Evolutionary conservation across 2,888 invertebrate species (phyloP).

Genomic region (Meta bourneti): DNA sequence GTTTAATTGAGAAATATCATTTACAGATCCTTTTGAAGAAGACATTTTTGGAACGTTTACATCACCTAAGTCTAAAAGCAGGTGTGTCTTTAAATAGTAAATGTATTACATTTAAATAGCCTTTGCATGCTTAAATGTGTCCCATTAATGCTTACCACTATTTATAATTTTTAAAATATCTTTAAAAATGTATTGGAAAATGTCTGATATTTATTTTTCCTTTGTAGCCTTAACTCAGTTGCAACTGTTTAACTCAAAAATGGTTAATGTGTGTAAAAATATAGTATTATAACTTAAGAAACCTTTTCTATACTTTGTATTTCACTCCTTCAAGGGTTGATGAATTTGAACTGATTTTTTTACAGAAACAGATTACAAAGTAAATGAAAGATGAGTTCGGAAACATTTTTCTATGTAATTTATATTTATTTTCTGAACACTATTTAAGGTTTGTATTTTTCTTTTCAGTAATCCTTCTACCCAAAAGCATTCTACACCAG

Average conservation of each 20-base stretch:
- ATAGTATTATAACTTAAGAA: no score
- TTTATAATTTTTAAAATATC: neutral
- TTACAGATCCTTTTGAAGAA: slow-evolving; percentile 34
- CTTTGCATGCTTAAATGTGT: no score
- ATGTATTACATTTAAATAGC: neutral
- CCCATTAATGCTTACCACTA: no score
- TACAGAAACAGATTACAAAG: neutral
- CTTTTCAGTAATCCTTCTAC: slow-evolving; percentile 14
- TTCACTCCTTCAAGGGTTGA: no score
- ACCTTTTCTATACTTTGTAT: no score
- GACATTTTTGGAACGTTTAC: slow-evolving; percentile 49
- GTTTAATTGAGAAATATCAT: neutral
- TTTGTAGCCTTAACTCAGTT: neutral
- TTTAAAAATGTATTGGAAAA: neutral
- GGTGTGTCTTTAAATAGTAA: slow-evolving; percentile 18
- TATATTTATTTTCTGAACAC: neutral
- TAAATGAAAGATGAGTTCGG: neutral
- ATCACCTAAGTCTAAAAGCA: slow-evolving; percentile 34
- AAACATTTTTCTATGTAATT: neutral
- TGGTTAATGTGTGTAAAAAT: no score
- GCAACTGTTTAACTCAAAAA: no score
- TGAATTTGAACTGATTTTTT: no score
- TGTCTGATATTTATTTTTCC: neutral
- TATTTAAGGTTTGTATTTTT: neutral
- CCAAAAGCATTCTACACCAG: neutral